Conservation (phyloP, 2,797 vertebrate genomes). For the Vultur gryphus region DNA sequence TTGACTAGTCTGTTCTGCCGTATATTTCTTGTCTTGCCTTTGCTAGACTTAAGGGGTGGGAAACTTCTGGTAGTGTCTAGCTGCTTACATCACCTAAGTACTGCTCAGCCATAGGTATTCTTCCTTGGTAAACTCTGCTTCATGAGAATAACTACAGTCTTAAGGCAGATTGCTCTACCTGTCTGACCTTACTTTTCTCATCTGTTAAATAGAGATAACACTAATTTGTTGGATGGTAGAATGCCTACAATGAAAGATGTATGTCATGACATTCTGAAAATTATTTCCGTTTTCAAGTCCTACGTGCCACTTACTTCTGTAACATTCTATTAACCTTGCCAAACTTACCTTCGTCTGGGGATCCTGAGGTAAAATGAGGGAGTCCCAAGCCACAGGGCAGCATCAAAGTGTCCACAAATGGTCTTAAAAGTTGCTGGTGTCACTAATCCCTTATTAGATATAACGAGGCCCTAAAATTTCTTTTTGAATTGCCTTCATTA, state of each 20-base stretch:
- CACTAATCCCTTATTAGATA: constrained; percentile 65
- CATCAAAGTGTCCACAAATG: constrained; percentile 47
- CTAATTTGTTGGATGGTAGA: background rate
- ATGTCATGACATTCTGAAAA: background rate
- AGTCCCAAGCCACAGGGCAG: constrained; percentile 10
- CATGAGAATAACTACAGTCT: background rate
- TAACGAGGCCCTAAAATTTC: constrained; percentile 59
- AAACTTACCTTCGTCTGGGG: background rate
- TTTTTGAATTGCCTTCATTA: constrained; percentile 60
- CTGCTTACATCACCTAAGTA: rapidly evolving
- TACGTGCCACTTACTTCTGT: background rate
- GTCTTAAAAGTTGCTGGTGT: constrained; percentile 47
- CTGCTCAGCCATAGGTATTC: background rate
- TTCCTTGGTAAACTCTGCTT: background rate
- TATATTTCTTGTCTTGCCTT: background rate
- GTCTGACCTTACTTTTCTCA: background rate
- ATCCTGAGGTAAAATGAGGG: background rate
- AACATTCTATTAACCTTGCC: background rate
- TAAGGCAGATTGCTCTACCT: background rate
- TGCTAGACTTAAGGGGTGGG: background rate
- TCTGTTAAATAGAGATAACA: background rate
- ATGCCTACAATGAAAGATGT: background rate
- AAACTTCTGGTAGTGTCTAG: background rate
- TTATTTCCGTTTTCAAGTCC: background rate
- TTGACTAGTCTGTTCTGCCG: background rate